A percentile compares a stretch with the other conserved stretches of the same genome.
Evolutionary conservation across 2,797 vertebrate species (phyloP).

Genomic region (Otolemur crassicaudatus): DNA sequence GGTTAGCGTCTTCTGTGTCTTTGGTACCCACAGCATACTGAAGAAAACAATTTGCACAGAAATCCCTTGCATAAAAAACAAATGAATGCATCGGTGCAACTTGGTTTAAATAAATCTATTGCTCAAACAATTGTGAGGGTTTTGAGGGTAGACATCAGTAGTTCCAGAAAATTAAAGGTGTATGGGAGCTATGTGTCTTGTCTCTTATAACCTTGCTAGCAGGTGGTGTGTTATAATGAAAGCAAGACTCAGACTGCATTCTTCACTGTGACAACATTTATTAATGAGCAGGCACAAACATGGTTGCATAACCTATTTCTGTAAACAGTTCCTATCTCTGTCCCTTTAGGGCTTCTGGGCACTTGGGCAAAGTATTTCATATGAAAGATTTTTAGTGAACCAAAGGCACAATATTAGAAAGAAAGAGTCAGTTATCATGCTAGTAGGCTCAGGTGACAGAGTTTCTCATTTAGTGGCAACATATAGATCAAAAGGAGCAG

Average conservation of each 20-base stretch:
- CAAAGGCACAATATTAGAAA: not conserved
- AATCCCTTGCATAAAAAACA: constrained; percentile 17
- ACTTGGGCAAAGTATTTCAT: not conserved
- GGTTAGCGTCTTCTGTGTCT: not conserved
- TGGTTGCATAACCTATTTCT: not conserved
- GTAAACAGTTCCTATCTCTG: not conserved
- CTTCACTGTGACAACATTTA: not conserved
- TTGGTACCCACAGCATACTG: not conserved
- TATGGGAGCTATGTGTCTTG: not conserved
- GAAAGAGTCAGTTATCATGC: not conserved
- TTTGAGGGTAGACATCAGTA: not conserved
- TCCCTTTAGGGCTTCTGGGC: not conserved
- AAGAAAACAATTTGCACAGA: constrained; percentile 34
- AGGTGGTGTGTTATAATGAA: not conserved
- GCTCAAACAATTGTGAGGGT: not conserved
- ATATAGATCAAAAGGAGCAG: not conserved
- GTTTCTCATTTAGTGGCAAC: not conserved
- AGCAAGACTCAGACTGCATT: not conserved
- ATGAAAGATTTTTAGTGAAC: constrained; percentile 14
- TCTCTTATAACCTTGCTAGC: not conserved
- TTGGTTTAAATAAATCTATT: not conserved
- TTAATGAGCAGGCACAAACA: not conserved
- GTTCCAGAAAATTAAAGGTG: not conserved
- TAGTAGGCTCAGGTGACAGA: not conserved
- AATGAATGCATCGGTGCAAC: not conserved